Percentiles rank a stretch among this genome's conserved stretches.
These are phyloP conservation scores for Poecile atricapillus DNA, from an alignment of 2,113 vertebrate species.

Conservation along the genomic window DNA sequence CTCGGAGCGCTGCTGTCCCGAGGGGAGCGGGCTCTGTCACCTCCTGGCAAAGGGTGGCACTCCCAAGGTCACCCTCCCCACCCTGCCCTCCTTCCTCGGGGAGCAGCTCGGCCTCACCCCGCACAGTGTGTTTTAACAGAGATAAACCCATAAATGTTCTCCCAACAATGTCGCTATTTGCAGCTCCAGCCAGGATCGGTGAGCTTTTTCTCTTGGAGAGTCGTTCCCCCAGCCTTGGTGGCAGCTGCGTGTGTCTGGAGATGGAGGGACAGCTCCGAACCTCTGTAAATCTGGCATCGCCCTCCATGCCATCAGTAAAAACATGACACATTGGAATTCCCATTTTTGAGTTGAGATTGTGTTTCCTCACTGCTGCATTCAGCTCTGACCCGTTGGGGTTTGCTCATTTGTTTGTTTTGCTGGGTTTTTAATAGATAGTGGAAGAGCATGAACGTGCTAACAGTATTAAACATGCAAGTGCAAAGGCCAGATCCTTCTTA, in stretches of 20 bases:
- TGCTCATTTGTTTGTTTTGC: background rate
- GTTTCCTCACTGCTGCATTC: background rate
- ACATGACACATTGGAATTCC: background rate
- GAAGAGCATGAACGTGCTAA: conserved; percentile 5
- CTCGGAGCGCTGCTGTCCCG: background rate
- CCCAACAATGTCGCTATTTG: background rate
- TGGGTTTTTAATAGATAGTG: background rate
- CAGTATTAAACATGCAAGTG: conserved; percentile 23
- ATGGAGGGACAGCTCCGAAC: background rate
- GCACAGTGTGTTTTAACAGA: background rate
- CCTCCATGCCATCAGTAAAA: background rate
- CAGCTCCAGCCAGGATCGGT: background rate
- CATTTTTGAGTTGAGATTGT: background rate
- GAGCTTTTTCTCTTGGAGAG: background rate
- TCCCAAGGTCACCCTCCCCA: background rate
- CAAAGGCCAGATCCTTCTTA: conserved; percentile 49
- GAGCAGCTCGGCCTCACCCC: background rate
- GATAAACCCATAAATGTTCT: background rate
- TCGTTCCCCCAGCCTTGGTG: background rate
- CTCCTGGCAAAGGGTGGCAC: background rate
- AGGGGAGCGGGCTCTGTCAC: background rate
- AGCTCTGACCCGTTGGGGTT: background rate
- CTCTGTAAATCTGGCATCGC: background rate
- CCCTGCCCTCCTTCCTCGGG: background rate
- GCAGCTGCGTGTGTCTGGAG: background rate